Percentiles rank a stretch among this genome's conserved stretches.
Conservation (phyloP, 2,888 invertebrate genomes). For the Eristalis pertinax region DNA sequence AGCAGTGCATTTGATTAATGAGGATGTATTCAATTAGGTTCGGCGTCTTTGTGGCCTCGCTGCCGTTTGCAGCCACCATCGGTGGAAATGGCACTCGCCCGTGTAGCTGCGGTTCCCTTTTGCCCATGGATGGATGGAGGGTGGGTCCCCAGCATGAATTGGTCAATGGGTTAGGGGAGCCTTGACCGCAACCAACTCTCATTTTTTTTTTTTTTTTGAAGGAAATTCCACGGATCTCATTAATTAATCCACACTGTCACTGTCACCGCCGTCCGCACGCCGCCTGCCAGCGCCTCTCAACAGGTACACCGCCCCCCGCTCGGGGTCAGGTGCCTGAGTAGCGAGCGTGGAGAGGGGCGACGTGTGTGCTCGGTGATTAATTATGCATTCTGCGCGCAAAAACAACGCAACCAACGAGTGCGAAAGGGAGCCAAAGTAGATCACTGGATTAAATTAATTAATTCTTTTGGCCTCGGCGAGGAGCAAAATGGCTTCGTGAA, state of each 20-base stretch:
- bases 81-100: not conserved
- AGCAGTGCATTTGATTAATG: constrained; percentile 62
- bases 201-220: not conserved
- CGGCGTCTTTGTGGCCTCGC: constrained; percentile 1
- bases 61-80: not conserved
- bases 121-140: not conserved
- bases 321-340: not conserved
- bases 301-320: not conserved
- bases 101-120: not conserved
- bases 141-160: no score
- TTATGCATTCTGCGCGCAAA: constrained; percentile 44
- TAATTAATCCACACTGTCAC: constrained; percentile 37
- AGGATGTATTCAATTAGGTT: constrained; percentile 67
- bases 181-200: not conserved
- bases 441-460: constrained; percentile 47
- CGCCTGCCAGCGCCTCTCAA: not conserved
- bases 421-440: constrained; percentile 28
- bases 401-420: not conserved
- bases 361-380: constrained; percentile 18
- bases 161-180: not conserved
- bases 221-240: constrained; percentile 32
- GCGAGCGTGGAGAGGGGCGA: not conserved
- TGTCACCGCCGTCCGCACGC: not conserved
- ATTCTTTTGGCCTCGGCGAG: constrained; percentile 6
- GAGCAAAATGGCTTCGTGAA: constrained; percentile 8